Evolutionary conservation across 2,797 vertebrate genomes (phyloP).

Genomic region (Peromyscus melanophrys): DNA sequence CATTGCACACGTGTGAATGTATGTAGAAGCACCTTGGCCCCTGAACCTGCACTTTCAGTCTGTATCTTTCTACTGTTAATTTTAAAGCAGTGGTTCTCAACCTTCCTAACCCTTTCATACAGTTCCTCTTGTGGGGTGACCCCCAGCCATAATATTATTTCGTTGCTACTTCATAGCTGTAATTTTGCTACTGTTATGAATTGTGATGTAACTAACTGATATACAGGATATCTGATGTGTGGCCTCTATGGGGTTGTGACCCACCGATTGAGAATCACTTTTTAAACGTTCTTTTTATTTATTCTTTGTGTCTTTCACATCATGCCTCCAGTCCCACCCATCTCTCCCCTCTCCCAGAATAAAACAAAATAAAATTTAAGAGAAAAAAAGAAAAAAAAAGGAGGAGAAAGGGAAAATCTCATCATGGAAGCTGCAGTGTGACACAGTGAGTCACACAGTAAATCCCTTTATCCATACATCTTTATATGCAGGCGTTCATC

Average conservation of each 20-base stretch:
- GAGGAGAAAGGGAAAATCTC: background rate
- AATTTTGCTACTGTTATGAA: background rate
- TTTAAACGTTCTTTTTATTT: background rate
- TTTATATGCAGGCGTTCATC: background rate
- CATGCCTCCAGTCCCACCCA: background rate
- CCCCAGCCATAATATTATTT: background rate
- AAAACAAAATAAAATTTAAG: background rate
- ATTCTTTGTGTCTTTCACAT: background rate
- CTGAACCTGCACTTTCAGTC: background rate
- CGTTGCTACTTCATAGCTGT: background rate
- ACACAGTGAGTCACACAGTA: background rate
- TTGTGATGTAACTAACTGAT: background rate
- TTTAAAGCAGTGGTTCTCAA: background rate
- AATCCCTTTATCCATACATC: background rate
- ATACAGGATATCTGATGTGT: background rate
- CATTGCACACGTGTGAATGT: background rate
- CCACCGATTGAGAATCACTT: background rate
- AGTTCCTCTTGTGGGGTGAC: background rate
- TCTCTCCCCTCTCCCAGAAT: background rate
- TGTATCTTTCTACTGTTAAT: background rate
- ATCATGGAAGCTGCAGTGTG: background rate
- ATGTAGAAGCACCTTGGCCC: rapidly evolving
- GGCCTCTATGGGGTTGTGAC: background rate
- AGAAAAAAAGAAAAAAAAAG: background rate
- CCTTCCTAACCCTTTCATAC: background rate